Evolutionary conservation across 2,797 vertebrate genomes (phyloP).

Genomic region (Dermochelys coriacea): DNA sequence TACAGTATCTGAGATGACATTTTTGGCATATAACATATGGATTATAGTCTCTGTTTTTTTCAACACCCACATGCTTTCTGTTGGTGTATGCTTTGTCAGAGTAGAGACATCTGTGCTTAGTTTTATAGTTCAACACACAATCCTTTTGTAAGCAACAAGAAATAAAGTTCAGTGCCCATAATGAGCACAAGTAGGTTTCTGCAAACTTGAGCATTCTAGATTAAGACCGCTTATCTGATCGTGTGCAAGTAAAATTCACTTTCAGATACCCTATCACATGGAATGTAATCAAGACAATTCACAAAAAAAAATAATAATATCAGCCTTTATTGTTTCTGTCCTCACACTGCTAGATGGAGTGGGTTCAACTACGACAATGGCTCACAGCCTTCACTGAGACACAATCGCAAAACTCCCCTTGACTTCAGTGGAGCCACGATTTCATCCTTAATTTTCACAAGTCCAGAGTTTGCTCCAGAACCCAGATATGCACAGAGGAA

Average conservation of each 20-base stretch:
- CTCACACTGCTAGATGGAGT: conserved; percentile 18
- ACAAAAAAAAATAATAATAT: conserved; percentile 59
- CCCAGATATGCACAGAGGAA: conserved; percentile 41
- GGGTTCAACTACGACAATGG: background rate
- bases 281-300: conserved; percentile 55
- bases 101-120: background rate
- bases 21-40: conserved; percentile 9
- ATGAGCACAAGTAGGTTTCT: conserved; percentile 19
- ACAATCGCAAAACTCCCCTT: background rate
- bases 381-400: conserved; percentile 4
- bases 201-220: background rate
- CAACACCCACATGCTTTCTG: background rate
- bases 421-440: conserved; percentile 32
- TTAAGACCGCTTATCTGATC: conserved; percentile 34
- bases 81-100: background rate
- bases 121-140: conserved; percentile 41
- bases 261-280: conserved; percentile 41
- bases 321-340: conserved; percentile 66
- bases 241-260: conserved; percentile 60
- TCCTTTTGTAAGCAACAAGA: conserved; percentile 28
- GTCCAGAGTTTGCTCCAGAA: conserved; percentile 39
- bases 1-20: background rate
- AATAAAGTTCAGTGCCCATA: conserved; percentile 6
- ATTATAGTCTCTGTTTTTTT: conserved; percentile 38
- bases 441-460: conserved; percentile 47